These are phyloP conservation scores for Amphimallon solstitiale DNA, from an alignment of 2,888 invertebrate species.

Conservation along the genomic window DNA sequence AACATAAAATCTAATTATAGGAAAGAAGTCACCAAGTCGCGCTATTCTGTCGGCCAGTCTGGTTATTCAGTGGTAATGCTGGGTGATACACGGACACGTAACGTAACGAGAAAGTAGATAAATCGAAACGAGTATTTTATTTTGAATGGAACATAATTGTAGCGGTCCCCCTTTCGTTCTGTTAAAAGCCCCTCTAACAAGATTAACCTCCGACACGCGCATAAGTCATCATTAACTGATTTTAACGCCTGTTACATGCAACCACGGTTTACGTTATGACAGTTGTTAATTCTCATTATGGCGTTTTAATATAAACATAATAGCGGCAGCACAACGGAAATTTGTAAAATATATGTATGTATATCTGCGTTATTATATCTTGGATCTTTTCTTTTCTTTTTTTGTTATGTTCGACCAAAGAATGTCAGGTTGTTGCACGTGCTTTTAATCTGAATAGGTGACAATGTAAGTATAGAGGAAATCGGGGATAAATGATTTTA, in stretches of 20 bases:
- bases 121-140: slow-evolving; percentile 38
- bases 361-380: too few species aligned
- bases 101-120: slow-evolving; percentile 37
- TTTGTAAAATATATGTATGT: slow-evolving; percentile 30
- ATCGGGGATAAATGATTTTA: too few species aligned
- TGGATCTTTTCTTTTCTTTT: too few species aligned
- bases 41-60: slow-evolving; percentile 9
- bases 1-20: slow-evolving; percentile 30
- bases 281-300: slow-evolving; percentile 46
- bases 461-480: too few species aligned
- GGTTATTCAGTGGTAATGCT: slow-evolving; percentile 1
- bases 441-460: too few species aligned
- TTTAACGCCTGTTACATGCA: slow-evolving; percentile 43
- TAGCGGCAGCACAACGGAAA: slow-evolving; percentile 41
- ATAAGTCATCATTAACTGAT: slow-evolving; percentile 48
- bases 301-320: slow-evolving; percentile 44
- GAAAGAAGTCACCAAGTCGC: slow-evolving; percentile 24
- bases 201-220: slow-evolving; percentile 43
- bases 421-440: too few species aligned
- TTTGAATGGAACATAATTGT: slow-evolving; percentile 40
- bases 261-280: slow-evolving; percentile 43
- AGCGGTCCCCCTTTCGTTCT: slow-evolving; percentile 37
- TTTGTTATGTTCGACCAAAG: too few species aligned
- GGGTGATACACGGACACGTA: slow-evolving; percentile 19
- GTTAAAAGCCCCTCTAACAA: slow-evolving; percentile 40